Evolutionary conservation across 2,113 vertebrate genomes (phyloP).

Genomic region (Caretta caretta): DNA sequence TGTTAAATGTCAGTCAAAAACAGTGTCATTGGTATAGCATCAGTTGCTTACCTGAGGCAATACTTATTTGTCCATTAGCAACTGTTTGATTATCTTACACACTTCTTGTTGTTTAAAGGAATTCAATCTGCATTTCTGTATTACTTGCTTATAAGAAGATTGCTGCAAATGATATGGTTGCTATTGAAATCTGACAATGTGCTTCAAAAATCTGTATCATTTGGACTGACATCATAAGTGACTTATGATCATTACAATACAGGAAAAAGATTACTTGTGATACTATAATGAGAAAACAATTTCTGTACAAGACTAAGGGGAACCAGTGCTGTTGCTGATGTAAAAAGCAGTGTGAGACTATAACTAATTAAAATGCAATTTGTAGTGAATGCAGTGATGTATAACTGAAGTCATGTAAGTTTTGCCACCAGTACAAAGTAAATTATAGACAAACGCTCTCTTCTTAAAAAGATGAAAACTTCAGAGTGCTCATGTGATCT

Average conservation of each 20-base stretch:
- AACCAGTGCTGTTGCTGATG: neutral
- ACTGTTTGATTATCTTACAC: neutral
- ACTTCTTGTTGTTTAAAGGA: neutral
- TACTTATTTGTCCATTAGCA: neutral
- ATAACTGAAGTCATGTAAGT: rapidly evolving
- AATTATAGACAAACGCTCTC: neutral
- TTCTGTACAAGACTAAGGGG: neutral
- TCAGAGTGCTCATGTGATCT: neutral
- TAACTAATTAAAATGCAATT: neutral
- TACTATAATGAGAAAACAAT: neutral
- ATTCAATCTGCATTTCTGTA: neutral
- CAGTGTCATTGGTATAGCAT: neutral
- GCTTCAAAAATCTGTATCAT: neutral
- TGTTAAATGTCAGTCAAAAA: neutral
- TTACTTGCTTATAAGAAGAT: neutral
- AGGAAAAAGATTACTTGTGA: neutral
- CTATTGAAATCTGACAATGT: neutral
- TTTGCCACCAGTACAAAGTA: neutral
- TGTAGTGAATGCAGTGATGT: neutral
- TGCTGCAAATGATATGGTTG: neutral
- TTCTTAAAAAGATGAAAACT: neutral
- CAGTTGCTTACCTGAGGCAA: neutral
- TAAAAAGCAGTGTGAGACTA: neutral
- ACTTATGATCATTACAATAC: neutral
- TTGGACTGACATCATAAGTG: neutral